phyloP scores from a whole-genome alignment of 2,888 invertebrate genomes.

The Nephrotoma appendiculata region DNA sequence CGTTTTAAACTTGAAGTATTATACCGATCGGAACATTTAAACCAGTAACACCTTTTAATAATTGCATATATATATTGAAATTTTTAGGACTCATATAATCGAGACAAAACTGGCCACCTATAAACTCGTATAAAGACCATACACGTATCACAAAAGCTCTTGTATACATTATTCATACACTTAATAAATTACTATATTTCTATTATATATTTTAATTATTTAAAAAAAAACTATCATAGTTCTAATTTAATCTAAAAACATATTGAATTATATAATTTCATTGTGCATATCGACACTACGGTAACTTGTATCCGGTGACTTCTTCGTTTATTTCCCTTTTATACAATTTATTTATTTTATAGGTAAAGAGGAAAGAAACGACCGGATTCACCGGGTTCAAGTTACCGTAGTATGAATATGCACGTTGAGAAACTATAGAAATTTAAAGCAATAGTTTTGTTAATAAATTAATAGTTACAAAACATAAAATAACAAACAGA shows the following conservation, averaged over 20 bases:
- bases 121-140: not conserved
- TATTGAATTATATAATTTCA: not conserved
- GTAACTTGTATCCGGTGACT: too few species aligned
- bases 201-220: not conserved
- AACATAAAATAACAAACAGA: not conserved
- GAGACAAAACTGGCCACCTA: not conserved
- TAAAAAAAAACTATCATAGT: not conserved
- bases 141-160: not conserved
- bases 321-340: too few species aligned
- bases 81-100: too few species aligned
- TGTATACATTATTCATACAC: not conserved
- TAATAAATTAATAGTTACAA: not conserved
- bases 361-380: too few species aligned
- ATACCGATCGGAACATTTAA: too few species aligned
- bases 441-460: not conserved
- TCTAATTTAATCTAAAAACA: not conserved
- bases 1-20: too few species aligned
- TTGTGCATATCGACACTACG: not conserved
- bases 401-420: too few species aligned
- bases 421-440: not conserved
- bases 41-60: too few species aligned
- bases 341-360: too few species aligned
- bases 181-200: not conserved
- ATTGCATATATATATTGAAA: too few species aligned
- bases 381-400: too few species aligned